Conservation (phyloP, 2,797 vertebrate species). For the Sciurus vulgaris region DNA sequence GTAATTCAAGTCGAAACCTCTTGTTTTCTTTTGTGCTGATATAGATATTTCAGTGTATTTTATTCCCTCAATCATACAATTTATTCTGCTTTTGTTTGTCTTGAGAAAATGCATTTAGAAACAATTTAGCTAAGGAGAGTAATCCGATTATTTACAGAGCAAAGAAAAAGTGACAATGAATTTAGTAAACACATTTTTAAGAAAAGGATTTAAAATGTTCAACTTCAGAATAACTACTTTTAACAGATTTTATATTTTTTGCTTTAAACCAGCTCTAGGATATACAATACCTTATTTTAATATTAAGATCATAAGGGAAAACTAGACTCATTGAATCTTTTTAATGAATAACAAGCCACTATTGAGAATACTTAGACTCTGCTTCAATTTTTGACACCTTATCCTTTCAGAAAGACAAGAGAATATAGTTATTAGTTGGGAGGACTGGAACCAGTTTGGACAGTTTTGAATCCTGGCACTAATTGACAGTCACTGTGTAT, state of each 20-base stretch:
- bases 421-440: background rate
- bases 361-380: background rate
- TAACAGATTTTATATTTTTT: conserved; percentile 30
- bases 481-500: background rate
- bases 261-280: conserved; percentile 9
- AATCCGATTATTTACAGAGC: background rate
- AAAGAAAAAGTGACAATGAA: background rate
- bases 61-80: background rate
- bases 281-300: conserved; percentile 13
- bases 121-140: conserved; percentile 15
- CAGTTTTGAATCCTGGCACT: background rate
- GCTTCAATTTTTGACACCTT: background rate
- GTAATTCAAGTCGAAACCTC: conserved; percentile 8
- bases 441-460: background rate
- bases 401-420: background rate
- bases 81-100: conserved; percentile 7
- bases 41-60: background rate
- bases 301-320: background rate
- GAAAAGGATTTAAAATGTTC: background rate
- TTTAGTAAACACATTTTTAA: conserved; percentile 6
- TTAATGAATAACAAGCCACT: background rate
- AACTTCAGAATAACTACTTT: conserved; percentile 34
- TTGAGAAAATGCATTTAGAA: conserved; percentile 41
- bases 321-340: background rate
- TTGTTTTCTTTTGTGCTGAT: background rate